Evolutionary conservation across 2,797 vertebrate genomes (phyloP).

Genomic region (Chelmon rostratus): DNA sequence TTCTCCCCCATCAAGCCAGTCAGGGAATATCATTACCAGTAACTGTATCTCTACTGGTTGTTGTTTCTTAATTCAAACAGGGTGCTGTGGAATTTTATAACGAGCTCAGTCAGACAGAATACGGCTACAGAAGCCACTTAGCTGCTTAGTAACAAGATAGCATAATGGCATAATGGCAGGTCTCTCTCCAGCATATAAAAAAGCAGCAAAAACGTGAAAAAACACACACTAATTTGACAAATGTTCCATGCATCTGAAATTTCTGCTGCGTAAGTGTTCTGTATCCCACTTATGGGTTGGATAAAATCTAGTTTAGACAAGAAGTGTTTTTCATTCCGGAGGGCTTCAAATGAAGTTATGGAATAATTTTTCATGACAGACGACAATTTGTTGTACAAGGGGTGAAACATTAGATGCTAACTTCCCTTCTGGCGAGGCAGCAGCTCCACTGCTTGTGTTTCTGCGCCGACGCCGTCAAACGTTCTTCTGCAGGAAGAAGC

Average conservation of each 20-base stretch:
- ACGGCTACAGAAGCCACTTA: slow-evolving; percentile 68
- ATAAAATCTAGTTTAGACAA: slow-evolving; percentile 31
- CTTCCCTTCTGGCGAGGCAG: slow-evolving; percentile 1
- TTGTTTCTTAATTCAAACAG: slow-evolving; percentile 66
- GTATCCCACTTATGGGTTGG: slow-evolving; percentile 41
- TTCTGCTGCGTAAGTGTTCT: slow-evolving; percentile 69
- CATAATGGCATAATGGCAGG: slow-evolving; percentile 78
- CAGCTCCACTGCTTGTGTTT: neutral
- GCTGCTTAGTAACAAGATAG: slow-evolving; percentile 79
- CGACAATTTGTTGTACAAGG: slow-evolving; percentile 23
- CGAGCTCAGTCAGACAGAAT: slow-evolving; percentile 59
- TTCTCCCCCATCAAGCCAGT: slow-evolving; percentile 36
- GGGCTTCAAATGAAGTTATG: slow-evolving; percentile 30
- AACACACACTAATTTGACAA: slow-evolving; percentile 60
- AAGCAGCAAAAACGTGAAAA: slow-evolving; percentile 43
- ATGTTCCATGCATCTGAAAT: slow-evolving; percentile 60
- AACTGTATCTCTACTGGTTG: slow-evolving; percentile 69
- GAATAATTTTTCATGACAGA: slow-evolving; percentile 19
- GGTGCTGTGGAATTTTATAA: slow-evolving; percentile 66
- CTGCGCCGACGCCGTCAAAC: neutral
- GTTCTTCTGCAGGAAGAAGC: neutral
- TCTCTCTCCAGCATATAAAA: slow-evolving; percentile 54
- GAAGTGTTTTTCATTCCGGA: slow-evolving; percentile 38
- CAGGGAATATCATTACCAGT: slow-evolving; percentile 58
- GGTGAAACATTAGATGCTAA: slow-evolving; percentile 32